phyloP scores from a whole-genome alignment of 1,140 invertebrate species.

The Nasonia vitripennis region DNA sequence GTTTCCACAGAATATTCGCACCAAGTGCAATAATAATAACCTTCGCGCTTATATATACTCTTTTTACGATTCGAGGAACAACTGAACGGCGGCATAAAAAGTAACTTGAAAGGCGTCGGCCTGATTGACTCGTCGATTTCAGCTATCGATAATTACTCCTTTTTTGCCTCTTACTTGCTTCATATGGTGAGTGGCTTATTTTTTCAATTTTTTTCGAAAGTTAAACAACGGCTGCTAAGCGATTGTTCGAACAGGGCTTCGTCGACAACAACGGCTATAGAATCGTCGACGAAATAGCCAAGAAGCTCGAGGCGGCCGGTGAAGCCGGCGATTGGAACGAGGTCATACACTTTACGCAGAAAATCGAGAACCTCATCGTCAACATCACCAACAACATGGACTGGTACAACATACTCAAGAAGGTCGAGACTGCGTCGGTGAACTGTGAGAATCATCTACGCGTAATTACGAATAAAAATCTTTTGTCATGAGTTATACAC shows the following conservation, averaged over 20 bases:
- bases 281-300: constrained; percentile 74
- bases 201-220: not conserved
- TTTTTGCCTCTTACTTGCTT: constrained; percentile 87
- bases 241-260: constrained; percentile 72
- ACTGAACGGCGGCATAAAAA: constrained; percentile 78
- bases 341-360: constrained; percentile 80
- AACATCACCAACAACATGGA: constrained; percentile 80
- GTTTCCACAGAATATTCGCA: not conserved
- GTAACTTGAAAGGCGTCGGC: constrained; percentile 85
- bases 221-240: not conserved
- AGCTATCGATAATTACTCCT: constrained; percentile 86
- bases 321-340: constrained; percentile 75
- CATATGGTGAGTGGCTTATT: constrained; percentile 75
- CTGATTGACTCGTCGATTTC: constrained; percentile 92
- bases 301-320: constrained; percentile 74
- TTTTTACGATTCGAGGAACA: constrained; percentile 74
- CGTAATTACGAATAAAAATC: not conserved
- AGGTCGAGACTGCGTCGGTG: constrained; percentile 49
- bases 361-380: constrained; percentile 78
- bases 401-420: constrained; percentile 87
- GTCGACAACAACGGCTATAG: constrained; percentile 79
- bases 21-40: not conserved
- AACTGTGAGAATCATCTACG: not conserved
- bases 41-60: not conserved
- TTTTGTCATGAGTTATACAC: not conserved